These are phyloP conservation scores for Neotoma lepida DNA, from an alignment of 2,113 vertebrate species.

Conservation along the genomic window DNA sequence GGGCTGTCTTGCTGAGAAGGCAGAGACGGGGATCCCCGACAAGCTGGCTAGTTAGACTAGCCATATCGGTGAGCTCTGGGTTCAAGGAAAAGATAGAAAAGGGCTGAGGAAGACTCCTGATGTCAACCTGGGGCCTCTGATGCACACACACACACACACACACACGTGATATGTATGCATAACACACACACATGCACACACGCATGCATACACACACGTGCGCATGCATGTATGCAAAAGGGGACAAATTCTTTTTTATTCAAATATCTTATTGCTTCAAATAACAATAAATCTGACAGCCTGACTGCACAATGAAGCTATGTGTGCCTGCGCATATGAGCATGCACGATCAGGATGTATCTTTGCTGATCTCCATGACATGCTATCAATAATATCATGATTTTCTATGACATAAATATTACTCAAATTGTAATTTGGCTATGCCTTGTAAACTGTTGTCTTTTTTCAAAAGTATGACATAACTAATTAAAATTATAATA, in stretches of 20 bases:
- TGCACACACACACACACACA: neutral
- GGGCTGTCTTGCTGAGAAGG: neutral
- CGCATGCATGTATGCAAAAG: neutral
- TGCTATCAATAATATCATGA: slow-evolving; percentile 10
- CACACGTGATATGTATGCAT: neutral
- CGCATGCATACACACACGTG: neutral
- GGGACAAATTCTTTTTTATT: neutral
- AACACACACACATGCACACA: no score
- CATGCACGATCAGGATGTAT: neutral
- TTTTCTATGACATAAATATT: slow-evolving; percentile 44
- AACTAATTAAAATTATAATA: slow-evolving; percentile 43
- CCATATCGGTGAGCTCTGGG: neutral
- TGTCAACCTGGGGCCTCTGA: neutral
- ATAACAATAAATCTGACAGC: slow-evolving; percentile 26
- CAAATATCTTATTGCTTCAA: neutral
- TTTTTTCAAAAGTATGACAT: neutral
- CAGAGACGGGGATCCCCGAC: neutral
- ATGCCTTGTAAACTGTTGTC: neutral
- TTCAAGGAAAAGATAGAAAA: neutral
- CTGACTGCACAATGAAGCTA: neutral
- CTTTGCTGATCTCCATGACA: neutral
- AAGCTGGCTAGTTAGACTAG: neutral
- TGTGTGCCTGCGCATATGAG: neutral
- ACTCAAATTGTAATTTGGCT: slow-evolving; percentile 5
- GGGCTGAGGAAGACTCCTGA: neutral